Conservation (phyloP, 2,797 vertebrate genomes). For the Hephaestus fuliginosus region DNA sequence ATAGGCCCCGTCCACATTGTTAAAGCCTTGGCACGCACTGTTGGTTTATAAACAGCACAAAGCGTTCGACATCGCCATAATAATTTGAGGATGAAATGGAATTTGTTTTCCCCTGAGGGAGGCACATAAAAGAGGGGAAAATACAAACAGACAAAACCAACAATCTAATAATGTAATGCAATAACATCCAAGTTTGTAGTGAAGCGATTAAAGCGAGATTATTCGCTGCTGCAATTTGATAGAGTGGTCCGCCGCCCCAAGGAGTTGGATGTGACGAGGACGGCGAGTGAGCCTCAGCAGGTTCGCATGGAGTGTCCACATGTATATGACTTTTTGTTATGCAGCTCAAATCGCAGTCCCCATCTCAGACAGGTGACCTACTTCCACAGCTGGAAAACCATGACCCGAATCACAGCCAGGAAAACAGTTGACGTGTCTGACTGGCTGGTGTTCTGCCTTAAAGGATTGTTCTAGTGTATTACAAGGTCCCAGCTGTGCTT, state of each 20-base stretch:
- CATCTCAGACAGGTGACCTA: slow-evolving; percentile 48
- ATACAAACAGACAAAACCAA: slow-evolving; percentile 17
- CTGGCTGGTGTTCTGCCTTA: not conserved
- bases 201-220: slow-evolving; percentile 68
- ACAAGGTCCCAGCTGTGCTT: not conserved
- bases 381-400: slow-evolving; percentile 41
- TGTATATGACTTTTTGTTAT: slow-evolving; percentile 1
- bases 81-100: slow-evolving; percentile 35
- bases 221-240: slow-evolving; percentile 62
- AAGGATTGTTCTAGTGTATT: not conserved
- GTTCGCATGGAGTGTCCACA: not conserved
- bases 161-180: slow-evolving; percentile 59
- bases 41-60: slow-evolving; percentile 21
- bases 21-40: slow-evolving; percentile 12
- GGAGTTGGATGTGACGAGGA: slow-evolving; percentile 34
- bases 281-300: slow-evolving; percentile 1
- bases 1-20: slow-evolving; percentile 12
- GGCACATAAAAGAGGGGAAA: slow-evolving; percentile 1
- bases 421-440: not conserved
- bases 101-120: not conserved
- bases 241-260: slow-evolving; percentile 53
- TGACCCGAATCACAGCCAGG: slow-evolving; percentile 30
- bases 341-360: not conserved
- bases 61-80: slow-evolving; percentile 1
- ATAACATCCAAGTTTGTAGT: slow-evolving; percentile 54